These are phyloP conservation scores for Alexandromys oeconomus DNA, from an alignment of 2,797 vertebrate genomes.

Conservation along the genomic window DNA sequence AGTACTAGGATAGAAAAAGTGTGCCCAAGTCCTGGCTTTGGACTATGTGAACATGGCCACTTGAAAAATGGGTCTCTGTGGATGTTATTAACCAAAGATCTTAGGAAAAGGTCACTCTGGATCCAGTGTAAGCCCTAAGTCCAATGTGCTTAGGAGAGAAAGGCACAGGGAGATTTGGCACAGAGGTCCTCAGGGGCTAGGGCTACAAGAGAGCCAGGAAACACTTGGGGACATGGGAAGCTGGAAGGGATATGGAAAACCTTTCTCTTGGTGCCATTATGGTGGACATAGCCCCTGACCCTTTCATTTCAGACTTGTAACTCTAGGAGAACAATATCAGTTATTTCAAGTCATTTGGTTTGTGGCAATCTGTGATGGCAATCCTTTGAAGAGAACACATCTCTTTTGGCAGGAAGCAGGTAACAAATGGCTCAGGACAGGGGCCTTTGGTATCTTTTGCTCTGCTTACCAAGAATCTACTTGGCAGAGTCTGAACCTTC, in stretches of 20 bases:
- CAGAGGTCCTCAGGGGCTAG: background rate
- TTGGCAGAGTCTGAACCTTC: background rate
- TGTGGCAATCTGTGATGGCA: background rate
- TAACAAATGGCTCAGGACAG: background rate
- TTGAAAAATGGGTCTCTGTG: slow-evolving; percentile 33
- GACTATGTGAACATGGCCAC: background rate
- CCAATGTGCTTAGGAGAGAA: background rate
- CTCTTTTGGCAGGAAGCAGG: background rate
- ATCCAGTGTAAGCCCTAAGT: background rate
- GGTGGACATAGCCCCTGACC: background rate
- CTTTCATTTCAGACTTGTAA: background rate
- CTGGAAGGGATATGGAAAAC: background rate
- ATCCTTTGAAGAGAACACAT: background rate
- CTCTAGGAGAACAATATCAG: background rate
- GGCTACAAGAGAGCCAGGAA: background rate
- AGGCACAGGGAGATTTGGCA: background rate
- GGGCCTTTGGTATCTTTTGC: background rate
- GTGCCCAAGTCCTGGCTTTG: no score
- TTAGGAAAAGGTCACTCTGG: background rate
- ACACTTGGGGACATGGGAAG: background rate
- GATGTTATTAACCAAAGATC: background rate
- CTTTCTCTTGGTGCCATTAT: background rate
- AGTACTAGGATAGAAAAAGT: background rate
- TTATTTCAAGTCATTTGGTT: background rate
- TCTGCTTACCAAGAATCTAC: background rate